Evolutionary conservation across 2,888 invertebrate genomes (phyloP).

Genomic region (Buathra laborator): DNA sequence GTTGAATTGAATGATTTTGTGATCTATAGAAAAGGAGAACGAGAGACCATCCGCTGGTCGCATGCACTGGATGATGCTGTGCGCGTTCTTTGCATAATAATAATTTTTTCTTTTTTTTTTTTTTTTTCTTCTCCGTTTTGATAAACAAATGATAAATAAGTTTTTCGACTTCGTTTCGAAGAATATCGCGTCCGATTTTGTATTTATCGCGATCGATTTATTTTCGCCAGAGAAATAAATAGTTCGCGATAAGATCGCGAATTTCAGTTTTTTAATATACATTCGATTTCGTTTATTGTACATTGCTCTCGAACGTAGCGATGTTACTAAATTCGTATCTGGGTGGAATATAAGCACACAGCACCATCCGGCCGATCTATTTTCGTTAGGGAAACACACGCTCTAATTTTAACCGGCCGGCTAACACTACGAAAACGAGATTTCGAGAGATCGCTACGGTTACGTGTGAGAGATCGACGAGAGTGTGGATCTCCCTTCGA

Average conservation of each 20-base stretch:
- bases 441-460: slow-evolving; percentile 56
- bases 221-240: background rate
- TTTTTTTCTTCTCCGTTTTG: background rate
- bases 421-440: slow-evolving; percentile 41
- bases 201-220: background rate
- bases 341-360: slow-evolving; percentile 74
- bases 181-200: too few species aligned
- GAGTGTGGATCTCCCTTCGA: background rate
- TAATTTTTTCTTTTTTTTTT: background rate
- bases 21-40: slow-evolving; percentile 16
- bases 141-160: background rate
- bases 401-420: slow-evolving; percentile 82
- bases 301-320: slow-evolving; percentile 51
- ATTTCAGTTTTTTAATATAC: background rate
- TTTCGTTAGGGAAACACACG: slow-evolving; percentile 82
- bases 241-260: background rate
- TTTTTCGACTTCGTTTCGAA: too few species aligned
- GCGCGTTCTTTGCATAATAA: background rate
- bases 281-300: slow-evolving; percentile 56
- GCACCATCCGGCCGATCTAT: slow-evolving; percentile 81
- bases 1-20: slow-evolving; percentile 43
- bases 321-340: slow-evolving; percentile 79
- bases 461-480: slow-evolving; percentile 32
- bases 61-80: slow-evolving; percentile 56
- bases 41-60: slow-evolving; percentile 22